Evolutionary conservation across 2,888 invertebrate genomes (phyloP).

Genomic region (Anthrax anthrax): DNA sequence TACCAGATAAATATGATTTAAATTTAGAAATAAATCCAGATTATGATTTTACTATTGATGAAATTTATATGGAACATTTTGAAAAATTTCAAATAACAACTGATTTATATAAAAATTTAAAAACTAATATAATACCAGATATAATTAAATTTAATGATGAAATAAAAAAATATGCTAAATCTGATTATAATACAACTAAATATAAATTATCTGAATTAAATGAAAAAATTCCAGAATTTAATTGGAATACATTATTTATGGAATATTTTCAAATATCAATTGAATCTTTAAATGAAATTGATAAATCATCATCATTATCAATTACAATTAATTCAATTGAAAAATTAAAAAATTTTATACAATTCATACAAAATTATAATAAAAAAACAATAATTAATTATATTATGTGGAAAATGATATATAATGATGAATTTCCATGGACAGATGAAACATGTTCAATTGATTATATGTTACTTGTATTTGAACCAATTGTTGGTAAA

Average conservation of each 20-base stretch:
- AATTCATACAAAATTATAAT: not conserved
- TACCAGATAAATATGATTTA: not conserved
- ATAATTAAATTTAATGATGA: not conserved
- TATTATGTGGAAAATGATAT: not conserved
- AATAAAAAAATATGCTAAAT: not conserved
- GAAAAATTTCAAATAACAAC: not conserved
- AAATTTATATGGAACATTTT: not conserved
- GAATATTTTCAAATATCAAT: not conserved
- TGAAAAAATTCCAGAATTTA: not conserved
- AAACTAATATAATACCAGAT: not conserved
- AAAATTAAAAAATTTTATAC: not conserved
- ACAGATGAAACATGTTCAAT: not conserved
- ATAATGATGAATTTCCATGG: not conserved
- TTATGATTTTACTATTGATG: not conserved
- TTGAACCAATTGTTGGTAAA: not conserved
- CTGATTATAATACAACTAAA: not conserved
- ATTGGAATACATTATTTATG: not conserved
- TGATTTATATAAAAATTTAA: not conserved
- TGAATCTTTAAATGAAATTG: not conserved
- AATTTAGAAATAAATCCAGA: not conserved
- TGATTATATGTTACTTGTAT: not conserved
- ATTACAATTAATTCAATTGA: not conserved
- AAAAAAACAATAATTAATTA: not conserved
- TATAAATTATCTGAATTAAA: not conserved
- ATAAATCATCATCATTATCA: not conserved